Evolutionary conservation across 92 coral and sea anemone genomes (phyloP), one percentile per base, ranked within the genome.

Genomic region (Metridium senile): DNA sequence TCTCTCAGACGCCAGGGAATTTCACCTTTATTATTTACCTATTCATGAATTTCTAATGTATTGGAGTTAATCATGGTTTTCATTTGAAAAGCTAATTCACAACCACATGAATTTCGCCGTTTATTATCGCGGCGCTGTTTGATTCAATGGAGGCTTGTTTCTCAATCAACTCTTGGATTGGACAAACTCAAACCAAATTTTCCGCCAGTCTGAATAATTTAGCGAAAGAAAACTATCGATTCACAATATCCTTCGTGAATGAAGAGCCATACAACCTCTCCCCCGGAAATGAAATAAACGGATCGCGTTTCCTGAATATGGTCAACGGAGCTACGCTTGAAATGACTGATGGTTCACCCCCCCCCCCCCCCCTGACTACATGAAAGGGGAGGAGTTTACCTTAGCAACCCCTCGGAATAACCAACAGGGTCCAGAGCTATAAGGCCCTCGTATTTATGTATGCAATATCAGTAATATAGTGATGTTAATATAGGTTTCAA

Each of bases 201-300:
- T 63, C 69, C 69, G 65, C 69, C 39, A 31, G 10, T 22, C 2
- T 63, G 31, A 63, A 63, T 63, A 63, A 63, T 63, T 63, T 8
- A 63, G 13, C 45, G 21, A 28, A 59, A 2, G 32, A 23, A 59
- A 22, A 26, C 3, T 59, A 23, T 22, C 18, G 16, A 54, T 54
- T n/a, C 23, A 20, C 31, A 58, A 28, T 27, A 28, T 28, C 39
- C 31, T 31, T 29, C 22, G 25, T 30, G 45, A 11, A 31, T 21
- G 22, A 1, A 29, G 23, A 16, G 13, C 39, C 21, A 63, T 28
- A 21, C 8, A 63, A 63, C 45, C 31, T 30, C 45, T 63, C 45
- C 69, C 69, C 69, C 69, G 69, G 69, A 63, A 63, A 63, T 63
- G 39, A 13, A 63, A 28, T 63, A 28, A 63, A 63, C 69, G 69